A percentile compares a stretch with the other conserved stretches of the same genome.
These are phyloP conservation scores for Agapetus fuscipes DNA, from an alignment of 2,888 invertebrate genomes.

Conservation along the genomic window DNA sequence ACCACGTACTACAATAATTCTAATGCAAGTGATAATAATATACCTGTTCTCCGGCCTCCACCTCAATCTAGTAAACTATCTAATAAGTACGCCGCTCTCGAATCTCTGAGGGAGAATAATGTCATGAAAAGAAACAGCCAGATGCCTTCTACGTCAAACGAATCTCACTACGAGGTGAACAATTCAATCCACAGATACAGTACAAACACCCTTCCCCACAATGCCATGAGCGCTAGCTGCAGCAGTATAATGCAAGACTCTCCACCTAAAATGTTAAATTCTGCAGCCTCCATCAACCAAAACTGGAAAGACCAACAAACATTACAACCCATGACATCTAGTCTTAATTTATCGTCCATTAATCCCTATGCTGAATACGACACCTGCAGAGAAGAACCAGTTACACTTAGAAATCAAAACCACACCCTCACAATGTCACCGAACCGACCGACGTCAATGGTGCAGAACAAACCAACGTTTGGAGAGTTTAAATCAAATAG, in stretches of 20 bases:
- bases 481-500: slow-evolving; percentile 21
- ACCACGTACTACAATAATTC: slow-evolving; percentile 1
- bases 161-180: slow-evolving; percentile 6
- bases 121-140: slow-evolving; percentile 7
- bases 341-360: background rate
- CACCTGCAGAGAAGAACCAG: background rate
- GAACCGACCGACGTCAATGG: slow-evolving; percentile 27
- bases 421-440: slow-evolving; percentile 32
- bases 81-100: slow-evolving; percentile 19
- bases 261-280: slow-evolving; percentile 5
- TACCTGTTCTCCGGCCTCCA: slow-evolving; percentile 15
- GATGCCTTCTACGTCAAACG: slow-evolving; percentile 4
- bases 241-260: slow-evolving; percentile 7
- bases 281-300: slow-evolving; percentile 2
- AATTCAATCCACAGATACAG: slow-evolving; percentile 13
- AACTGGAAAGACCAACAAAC: slow-evolving; percentile 8
- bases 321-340: slow-evolving; percentile 2
- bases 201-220: slow-evolving; percentile 14
- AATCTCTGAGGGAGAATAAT: slow-evolving; percentile 13
- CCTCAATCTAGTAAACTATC: slow-evolving; percentile 30
- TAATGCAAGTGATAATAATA: slow-evolving; percentile 5
- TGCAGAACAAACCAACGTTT: slow-evolving; percentile 13
- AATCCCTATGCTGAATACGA: background rate
- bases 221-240: slow-evolving; percentile 5
- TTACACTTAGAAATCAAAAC: slow-evolving; percentile 19